Base-by-base conservation (phyloP, 2,888 invertebrate species). In the Idaea straminata region DNA sequence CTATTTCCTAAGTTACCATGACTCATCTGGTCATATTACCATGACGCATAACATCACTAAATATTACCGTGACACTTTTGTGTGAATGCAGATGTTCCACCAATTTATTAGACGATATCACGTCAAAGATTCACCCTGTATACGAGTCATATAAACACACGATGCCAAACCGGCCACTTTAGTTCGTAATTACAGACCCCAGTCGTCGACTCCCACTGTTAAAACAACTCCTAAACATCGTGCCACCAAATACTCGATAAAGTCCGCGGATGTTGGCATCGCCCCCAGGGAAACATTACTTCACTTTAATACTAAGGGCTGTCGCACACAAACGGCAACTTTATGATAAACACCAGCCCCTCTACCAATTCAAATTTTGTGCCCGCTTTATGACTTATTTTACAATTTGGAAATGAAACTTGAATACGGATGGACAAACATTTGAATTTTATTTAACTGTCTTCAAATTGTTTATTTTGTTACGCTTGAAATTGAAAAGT, bases 261-360 rank as follows among this genome's bases (percentile, higher is more conserved):
- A 84, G 77, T 83, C 80, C 75, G 67, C 80, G 75, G 75, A 76
- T 77, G 76, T 75, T 79, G 72, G 74, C 73, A 72, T 74, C 72
- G 79, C 82, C 85, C 70, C 80, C 62, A 73, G 85, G 80, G 83
- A 80, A 74, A 81, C 81, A 85, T 85, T 83, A 83, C 79, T 80
- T 74, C 77, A 72, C 71, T 76, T 81, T 80, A 83, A 81, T 80
- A 81, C 77, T 77, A 74, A 78, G 77, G 75, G 74, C 69, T 74
- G 78, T 76, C 79, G 75, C 75, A 68, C 74, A 70, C 71, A 77
- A 75, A 71, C 69, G 72, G 64, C 63, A 72, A 74, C 71, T 76
- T 72, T 73, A 73, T 77, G 75, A 80, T 76, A 75, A 75, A 75
- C 70, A 68, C 70, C 64, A 62, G 15, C 61, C 68, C 61, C 68